A percentile compares a stretch with the other conserved stretches of the same genome.
Conservation (phyloP, 2,113 vertebrate species). For the Sminthopsis crassicaudata region DNA sequence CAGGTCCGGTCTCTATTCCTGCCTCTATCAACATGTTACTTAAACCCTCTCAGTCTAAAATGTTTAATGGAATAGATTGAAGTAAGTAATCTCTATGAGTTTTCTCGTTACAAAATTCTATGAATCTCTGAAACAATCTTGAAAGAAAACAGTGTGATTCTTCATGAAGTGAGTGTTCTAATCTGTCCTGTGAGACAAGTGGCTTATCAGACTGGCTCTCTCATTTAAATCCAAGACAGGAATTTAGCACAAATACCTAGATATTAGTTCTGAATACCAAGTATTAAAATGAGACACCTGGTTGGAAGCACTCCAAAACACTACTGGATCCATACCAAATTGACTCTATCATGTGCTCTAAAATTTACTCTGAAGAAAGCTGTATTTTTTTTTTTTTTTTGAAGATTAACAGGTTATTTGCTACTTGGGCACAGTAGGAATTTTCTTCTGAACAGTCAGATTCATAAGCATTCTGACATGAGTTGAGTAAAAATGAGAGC, state of each 20-base stretch:
- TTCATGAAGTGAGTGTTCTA: conserved; percentile 36
- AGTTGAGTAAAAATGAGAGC: conserved; percentile 14
- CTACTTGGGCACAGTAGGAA: neutral
- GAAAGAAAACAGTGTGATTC: neutral
- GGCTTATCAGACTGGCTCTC: neutral
- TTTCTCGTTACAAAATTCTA: neutral
- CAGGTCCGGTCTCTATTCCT: neutral
- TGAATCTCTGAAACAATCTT: neutral
- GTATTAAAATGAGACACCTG: conserved; percentile 28
- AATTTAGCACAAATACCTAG: conserved; percentile 39
- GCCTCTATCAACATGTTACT: neutral
- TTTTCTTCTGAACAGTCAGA: neutral
- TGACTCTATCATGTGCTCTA: neutral
- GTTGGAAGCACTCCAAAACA: conserved; percentile 4
- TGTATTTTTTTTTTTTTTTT: conserved; percentile 25
- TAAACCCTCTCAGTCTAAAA: neutral
- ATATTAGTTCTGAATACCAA: conserved; percentile 9
- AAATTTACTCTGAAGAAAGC: neutral
- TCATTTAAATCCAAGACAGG: conserved; percentile 24
- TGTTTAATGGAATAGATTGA: neutral
- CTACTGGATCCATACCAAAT: neutral
- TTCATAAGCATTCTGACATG: neutral
- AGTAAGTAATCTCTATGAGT: neutral
- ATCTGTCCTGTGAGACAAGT: neutral
- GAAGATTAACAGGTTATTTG: neutral